Evolutionary conservation across 2,797 vertebrate genomes (phyloP), one percentile per base, ranked within the genome.

Genomic region (Neostethus bicornis): DNA sequence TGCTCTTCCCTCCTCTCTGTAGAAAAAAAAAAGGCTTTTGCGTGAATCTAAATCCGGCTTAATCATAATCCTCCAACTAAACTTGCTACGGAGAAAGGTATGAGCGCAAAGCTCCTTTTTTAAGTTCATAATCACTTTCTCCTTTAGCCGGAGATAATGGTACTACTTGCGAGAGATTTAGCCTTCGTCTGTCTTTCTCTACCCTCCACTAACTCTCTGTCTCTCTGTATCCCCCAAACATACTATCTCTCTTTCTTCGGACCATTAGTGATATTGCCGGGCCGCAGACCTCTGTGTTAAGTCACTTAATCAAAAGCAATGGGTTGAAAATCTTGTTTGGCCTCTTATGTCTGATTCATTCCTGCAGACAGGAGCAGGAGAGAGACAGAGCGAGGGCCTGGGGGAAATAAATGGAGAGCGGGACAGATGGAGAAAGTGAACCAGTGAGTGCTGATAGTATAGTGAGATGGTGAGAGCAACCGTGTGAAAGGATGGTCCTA

Each of bases 221-320:
- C 61, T 65, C 61, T 42, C 75, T 35, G 42, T 76, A 70, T 68
- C 61, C 73, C 75, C 73, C 88, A 85, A 93, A 93, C 93, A 93
- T 90, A 85, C 91, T 91, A 89, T 85, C 85, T 86, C 81, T 90
- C 78, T 89, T 92, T 96, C 94, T 96, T 93, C 94, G 93, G 94
- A 91, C 94, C 96, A 98, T 98, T 98, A 98, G 93, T 93, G 94
- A 95, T 95, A 95, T 93, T 95, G 93, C 94, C 92, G 92, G 94
- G 93, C 94, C 91, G 91, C 93, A 93, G 93, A 95, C 88, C 94
- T 94, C 94, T 92, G 93, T 96, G 94, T 91, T 94, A 92, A 91
- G 94, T 95, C 95, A 98, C 96, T 98, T 98, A 97, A 98, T 98
- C 96, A 98, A 97, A 98, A 93, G 94, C 96, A 98, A 97, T 97